Conservation (phyloP, 2,113 vertebrate genomes). For the Riparia riparia region DNA sequence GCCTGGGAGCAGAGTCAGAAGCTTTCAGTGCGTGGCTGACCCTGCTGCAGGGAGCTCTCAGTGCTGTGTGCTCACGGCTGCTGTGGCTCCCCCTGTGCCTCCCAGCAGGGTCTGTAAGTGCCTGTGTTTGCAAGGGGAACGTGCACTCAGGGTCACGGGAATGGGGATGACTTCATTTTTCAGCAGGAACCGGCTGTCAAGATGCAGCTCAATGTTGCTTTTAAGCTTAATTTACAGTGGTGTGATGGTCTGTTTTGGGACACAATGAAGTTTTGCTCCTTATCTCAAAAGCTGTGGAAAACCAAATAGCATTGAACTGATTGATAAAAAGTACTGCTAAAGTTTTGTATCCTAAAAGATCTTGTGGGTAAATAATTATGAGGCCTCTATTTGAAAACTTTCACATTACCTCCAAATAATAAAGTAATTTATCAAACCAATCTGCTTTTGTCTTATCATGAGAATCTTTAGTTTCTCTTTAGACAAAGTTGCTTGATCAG, state of each 20-base stretch:
- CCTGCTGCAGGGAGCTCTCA: background rate
- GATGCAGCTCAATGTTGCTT: background rate
- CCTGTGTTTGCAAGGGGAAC: background rate
- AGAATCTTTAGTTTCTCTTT: background rate
- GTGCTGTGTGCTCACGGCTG: background rate
- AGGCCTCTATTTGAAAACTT: slow-evolving; percentile 8
- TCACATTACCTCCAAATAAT: slow-evolving; percentile 32
- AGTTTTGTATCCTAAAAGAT: background rate
- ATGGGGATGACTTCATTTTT: background rate
- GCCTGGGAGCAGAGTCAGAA: background rate
- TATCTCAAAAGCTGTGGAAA: slow-evolving; percentile 37
- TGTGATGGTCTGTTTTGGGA: background rate
- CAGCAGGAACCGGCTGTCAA: background rate
- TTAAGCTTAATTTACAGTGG: background rate
- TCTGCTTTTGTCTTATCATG: background rate
- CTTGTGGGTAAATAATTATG: background rate
- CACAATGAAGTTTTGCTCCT: background rate
- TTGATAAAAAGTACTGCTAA: background rate
- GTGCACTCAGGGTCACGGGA: background rate
- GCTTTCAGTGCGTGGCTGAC: background rate
- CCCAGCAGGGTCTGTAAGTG: background rate
- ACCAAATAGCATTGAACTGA: slow-evolving; percentile 27
- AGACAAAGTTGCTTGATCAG: background rate
- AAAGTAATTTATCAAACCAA: slow-evolving; percentile 60
- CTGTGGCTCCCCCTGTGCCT: background rate